Conservation (phyloP, 1,140 invertebrate genomes). For the Drosophila nigromelanica region DNA sequence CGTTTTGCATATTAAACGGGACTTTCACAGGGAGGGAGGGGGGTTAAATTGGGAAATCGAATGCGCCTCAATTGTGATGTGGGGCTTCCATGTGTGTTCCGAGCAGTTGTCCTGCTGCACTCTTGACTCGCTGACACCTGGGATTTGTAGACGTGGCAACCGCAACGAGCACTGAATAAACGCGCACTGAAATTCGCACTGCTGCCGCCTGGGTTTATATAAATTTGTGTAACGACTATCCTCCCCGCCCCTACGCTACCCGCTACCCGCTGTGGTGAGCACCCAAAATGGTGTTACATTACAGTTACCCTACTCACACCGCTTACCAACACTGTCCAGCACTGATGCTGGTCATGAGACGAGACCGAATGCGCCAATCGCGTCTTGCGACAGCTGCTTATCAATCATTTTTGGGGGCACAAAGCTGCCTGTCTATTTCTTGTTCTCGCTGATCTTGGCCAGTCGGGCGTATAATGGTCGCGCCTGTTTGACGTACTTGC, state of each 20-base stretch:
- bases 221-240: constrained; percentile 47
- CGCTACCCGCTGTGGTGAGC: too few species aligned
- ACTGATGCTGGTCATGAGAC: constrained; percentile 29
- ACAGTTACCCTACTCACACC: constrained; percentile 42
- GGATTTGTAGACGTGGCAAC: constrained; percentile 48
- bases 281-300: constrained; percentile 58
- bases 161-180: constrained; percentile 57
- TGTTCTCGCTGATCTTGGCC: background rate
- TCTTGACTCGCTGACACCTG: background rate
- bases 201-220: constrained; percentile 63
- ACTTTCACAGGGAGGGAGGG: too few species aligned
- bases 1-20: constrained; percentile 68
- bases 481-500: constrained; percentile 39
- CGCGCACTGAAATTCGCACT: constrained; percentile 60
- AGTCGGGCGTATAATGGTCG: constrained; percentile 1
- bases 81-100: background rate
- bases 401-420: constrained; percentile 59
- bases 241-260: background rate
- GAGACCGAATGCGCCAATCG: constrained; percentile 43
- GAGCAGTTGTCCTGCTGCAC: background rate
- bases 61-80: background rate
- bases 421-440: constrained; percentile 50
- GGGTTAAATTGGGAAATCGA: too few species aligned
- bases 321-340: constrained; percentile 68
- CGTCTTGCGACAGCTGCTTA: constrained; percentile 48